phyloP scores from a whole-genome alignment of 2,113 vertebrate species.

The Talpa occidentalis region DNA sequence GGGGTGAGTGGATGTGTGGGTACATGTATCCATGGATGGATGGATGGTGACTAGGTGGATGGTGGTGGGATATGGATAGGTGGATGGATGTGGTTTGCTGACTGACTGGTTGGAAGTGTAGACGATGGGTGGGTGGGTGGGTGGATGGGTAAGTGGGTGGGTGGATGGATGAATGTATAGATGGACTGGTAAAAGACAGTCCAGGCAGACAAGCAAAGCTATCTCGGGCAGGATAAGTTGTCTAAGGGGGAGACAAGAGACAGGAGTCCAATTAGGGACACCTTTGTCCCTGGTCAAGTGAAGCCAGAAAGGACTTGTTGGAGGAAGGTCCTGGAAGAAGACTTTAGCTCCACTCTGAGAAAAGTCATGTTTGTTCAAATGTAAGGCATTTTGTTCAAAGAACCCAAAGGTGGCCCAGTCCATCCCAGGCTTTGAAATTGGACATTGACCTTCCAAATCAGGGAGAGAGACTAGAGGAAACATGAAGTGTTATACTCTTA shows the following conservation, averaged over 20 bases:
- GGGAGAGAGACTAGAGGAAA: background rate
- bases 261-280: background rate
- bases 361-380: background rate
- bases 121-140: no score
- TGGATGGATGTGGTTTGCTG: no score
- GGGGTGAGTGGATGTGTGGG: no score
- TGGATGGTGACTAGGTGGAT: no score
- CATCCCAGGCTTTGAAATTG: background rate
- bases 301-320: background rate
- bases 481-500: accelerated
- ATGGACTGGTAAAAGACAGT: background rate
- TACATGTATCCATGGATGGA: no score
- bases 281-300: background rate
- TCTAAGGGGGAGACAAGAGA: background rate
- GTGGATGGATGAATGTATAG: background rate
- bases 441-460: background rate
- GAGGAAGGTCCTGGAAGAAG: background rate
- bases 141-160: background rate
- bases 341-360: background rate
- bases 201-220: background rate
- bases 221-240: background rate
- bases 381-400: background rate
- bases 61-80: no score
- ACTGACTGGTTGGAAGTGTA: no score
- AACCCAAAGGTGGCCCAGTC: background rate